phyloP scores from a whole-genome alignment of 1,140 invertebrate genomes.

The Cataglyphis hispanica region DNA sequence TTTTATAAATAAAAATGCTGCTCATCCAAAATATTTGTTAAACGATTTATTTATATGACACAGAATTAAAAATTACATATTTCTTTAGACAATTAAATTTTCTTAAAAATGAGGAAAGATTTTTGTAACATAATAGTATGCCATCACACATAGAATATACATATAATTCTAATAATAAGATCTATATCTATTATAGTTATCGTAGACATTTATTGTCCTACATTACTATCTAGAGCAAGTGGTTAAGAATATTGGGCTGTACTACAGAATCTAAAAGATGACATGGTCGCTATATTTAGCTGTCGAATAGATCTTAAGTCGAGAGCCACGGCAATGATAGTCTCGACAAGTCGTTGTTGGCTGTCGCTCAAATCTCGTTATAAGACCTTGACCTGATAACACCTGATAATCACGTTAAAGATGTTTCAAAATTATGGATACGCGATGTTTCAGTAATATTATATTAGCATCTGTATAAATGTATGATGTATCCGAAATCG shows the following conservation, averaged over 20 bases:
- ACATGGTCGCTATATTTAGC: slow-evolving; percentile 73
- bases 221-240: slow-evolving; percentile 10
- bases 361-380: slow-evolving; percentile 74
- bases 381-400: slow-evolving; percentile 77
- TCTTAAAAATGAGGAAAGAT: not conserved
- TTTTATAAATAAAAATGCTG: not conserved
- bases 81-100: not conserved
- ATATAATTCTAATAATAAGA: not conserved
- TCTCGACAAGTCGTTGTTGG: slow-evolving; percentile 70
- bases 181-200: slow-evolving; percentile 25
- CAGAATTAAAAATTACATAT: not conserved
- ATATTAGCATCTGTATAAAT: not conserved
- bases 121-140: not conserved
- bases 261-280: slow-evolving; percentile 50
- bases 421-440: slow-evolving; percentile 39
- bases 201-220: not conserved
- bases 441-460: not conserved
- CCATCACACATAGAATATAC: not conserved
- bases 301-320: slow-evolving; percentile 61
- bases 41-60: not conserved
- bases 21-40: not conserved
- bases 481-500: not conserved
- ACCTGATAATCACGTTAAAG: slow-evolving; percentile 30
- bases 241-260: slow-evolving; percentile 10
- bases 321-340: slow-evolving; percentile 55